Conservation (phyloP, 2,797 vertebrate genomes). For the Coendou prehensilis region DNA sequence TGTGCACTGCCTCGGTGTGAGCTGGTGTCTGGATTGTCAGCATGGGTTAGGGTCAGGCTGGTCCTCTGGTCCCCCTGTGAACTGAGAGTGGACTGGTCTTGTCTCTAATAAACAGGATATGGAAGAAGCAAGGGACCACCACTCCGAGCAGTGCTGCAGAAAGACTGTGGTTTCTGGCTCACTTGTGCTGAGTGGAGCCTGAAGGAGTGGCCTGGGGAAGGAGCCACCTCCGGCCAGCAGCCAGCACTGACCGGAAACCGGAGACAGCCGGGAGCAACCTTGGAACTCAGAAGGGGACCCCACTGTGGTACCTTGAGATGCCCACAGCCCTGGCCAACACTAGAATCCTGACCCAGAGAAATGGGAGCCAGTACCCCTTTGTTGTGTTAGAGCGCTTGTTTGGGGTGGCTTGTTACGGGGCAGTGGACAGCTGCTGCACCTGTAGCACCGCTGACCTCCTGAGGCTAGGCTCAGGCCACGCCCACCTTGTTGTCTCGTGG, state of each 20-base stretch:
- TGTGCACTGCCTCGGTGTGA: background rate
- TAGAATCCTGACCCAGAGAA: background rate
- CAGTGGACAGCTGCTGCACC: accelerated
- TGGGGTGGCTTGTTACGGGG: accelerated
- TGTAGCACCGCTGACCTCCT: background rate
- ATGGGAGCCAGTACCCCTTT: background rate
- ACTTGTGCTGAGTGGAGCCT: background rate
- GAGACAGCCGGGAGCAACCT: background rate
- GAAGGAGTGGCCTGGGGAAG: background rate
- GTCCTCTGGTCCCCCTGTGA: background rate
- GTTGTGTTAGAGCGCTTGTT: accelerated
- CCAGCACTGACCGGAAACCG: background rate
- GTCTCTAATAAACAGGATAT: background rate
- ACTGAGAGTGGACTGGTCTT: background rate
- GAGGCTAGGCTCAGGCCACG: background rate
- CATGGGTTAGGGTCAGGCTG: background rate
- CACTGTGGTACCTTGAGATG: background rate
- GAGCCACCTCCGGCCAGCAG: background rate
- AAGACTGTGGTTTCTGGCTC: background rate
- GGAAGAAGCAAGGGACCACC: background rate
- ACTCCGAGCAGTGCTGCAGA: background rate
- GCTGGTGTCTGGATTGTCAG: background rate
- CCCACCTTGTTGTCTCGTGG: background rate
- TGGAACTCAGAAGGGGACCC: background rate
- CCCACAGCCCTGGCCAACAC: background rate